Conservation (phyloP, 2,113 vertebrate genomes). For the Campylorhamphus procurvoides region DNA sequence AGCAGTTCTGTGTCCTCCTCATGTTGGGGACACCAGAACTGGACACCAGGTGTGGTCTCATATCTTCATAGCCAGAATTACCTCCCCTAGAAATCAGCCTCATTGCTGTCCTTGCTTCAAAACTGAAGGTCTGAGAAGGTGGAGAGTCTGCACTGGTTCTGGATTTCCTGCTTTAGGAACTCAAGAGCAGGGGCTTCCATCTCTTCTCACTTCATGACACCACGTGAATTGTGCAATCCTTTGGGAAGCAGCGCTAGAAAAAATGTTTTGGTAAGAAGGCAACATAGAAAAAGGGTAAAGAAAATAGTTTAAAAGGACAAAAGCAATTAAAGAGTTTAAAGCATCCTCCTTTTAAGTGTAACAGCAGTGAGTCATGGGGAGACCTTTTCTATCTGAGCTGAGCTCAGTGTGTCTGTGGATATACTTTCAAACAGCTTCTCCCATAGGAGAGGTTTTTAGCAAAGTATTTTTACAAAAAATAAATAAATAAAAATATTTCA, state of each 20-base stretch:
- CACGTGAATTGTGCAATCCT: neutral
- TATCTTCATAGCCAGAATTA: fast-evolving
- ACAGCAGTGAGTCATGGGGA: neutral
- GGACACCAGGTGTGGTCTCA: neutral
- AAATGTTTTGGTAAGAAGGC: neutral
- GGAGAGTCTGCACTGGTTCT: neutral
- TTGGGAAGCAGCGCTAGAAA: neutral
- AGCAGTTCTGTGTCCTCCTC: neutral
- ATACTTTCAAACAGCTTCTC: neutral
- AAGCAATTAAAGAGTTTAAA: neutral
- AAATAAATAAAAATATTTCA: neutral
- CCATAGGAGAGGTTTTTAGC: fast-evolving
- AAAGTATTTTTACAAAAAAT: neutral
- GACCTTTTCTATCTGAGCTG: neutral
- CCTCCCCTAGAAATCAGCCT: neutral
- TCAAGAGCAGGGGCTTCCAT: neutral
- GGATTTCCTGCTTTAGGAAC: neutral
- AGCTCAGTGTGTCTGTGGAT: neutral
- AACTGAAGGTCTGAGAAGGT: neutral
- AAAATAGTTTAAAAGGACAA: neutral
- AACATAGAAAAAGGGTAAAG: neutral
- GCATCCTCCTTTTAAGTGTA: neutral
- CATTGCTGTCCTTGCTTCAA: neutral
- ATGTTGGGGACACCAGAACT: neutral
- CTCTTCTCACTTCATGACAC: neutral